Conservation (phyloP, 2,113 vertebrate genomes). For the Chionis minor region DNA sequence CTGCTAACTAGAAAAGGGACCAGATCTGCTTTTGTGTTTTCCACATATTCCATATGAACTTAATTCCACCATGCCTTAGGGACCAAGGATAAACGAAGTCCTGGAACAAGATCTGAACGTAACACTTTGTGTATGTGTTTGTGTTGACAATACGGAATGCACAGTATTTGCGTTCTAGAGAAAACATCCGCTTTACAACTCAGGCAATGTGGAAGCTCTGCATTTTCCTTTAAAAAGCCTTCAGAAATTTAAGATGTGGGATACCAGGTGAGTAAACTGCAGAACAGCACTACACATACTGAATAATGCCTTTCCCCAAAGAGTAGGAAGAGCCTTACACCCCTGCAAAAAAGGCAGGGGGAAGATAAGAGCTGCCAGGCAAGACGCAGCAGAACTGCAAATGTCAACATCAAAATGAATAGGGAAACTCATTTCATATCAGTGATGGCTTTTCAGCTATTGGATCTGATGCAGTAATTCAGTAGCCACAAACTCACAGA, state of each 20-base stretch:
- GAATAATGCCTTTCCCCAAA: background rate
- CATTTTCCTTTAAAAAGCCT: background rate
- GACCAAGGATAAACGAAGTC: background rate
- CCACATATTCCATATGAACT: background rate
- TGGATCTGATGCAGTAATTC: background rate
- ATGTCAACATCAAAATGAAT: background rate
- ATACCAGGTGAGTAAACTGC: background rate
- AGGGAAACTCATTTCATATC: background rate
- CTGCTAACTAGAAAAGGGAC: background rate
- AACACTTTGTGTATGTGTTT: background rate
- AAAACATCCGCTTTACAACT: background rate
- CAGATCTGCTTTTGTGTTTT: background rate
- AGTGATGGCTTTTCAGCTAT: background rate
- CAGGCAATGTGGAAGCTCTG: background rate
- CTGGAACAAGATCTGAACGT: background rate
- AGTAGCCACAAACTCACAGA: background rate
- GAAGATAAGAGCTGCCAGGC: constrained; percentile 6
- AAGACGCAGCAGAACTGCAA: background rate
- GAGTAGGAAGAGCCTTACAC: background rate
- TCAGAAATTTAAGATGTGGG: background rate
- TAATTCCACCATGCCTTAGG: background rate
- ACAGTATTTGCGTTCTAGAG: background rate
- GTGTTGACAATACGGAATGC: background rate
- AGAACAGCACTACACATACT: background rate
- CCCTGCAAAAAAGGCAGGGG: background rate